phyloP scores from a whole-genome alignment of 2,797 vertebrate species.

The Acropternis orthonyx region DNA sequence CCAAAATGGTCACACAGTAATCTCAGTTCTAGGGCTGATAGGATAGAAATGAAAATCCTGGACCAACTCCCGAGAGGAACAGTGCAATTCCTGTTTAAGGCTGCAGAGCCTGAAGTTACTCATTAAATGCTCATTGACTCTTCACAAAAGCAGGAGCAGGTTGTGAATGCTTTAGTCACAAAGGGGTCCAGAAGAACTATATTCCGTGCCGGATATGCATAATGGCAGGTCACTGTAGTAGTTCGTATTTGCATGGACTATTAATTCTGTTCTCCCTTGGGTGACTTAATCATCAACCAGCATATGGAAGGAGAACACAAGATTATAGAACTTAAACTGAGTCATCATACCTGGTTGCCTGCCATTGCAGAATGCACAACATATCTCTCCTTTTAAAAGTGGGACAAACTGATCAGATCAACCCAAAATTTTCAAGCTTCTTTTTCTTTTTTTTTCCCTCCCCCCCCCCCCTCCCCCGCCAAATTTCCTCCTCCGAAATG shows the following conservation, averaged over 20 bases:
- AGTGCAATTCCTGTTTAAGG: not conserved
- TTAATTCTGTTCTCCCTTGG: not conserved
- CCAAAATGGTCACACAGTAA: not conserved
- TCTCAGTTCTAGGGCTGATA: not conserved
- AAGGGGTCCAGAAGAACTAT: not conserved
- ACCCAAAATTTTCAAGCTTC: not conserved
- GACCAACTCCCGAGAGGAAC: not conserved
- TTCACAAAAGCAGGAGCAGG: not conserved
- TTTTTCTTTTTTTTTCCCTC: not conserved
- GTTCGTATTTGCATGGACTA: not conserved
- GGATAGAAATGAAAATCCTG: not conserved
- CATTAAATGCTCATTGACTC: not conserved
- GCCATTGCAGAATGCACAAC: not conserved
- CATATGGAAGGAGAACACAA: not conserved
- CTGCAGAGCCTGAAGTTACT: not conserved
- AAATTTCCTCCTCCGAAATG: not conserved
- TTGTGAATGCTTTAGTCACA: conserved; percentile 12
- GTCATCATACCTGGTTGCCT: not conserved
- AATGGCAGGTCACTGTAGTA: not conserved
- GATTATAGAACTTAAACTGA: not conserved
- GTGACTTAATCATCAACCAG: not conserved
- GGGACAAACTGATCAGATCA: not conserved
- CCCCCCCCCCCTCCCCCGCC: fast-evolving
- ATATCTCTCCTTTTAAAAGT: not conserved
- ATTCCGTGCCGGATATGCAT: not conserved